Percentiles rank a stretch among this genome's conserved stretches.
Conservation (phyloP, 2,888 invertebrate species). For the Steinernema carpocapsae region DNA sequence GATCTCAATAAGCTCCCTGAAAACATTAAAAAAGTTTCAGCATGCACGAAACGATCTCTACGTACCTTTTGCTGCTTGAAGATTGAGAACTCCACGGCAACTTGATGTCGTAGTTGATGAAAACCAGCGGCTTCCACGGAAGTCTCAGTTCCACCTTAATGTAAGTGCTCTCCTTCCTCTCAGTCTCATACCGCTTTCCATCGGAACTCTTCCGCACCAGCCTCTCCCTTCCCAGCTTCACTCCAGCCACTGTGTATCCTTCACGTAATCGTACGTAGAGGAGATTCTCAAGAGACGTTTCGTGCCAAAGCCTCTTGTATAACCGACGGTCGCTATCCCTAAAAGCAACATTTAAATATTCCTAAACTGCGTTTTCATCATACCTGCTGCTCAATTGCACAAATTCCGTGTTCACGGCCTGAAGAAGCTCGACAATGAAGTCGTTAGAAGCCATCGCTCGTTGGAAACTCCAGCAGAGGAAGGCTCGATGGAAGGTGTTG, state of each 20-base stretch:
- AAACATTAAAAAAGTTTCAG: constrained; percentile 24
- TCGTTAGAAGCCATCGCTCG: constrained; percentile 69
- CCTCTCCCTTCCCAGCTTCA: constrained; percentile 40
- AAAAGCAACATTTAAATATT: neutral
- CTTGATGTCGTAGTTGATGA: constrained; percentile 76
- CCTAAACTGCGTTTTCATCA: too few species aligned
- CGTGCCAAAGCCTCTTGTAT: constrained; percentile 32
- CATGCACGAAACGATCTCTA: too few species aligned
- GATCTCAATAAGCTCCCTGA: constrained; percentile 45
- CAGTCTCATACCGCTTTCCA: constrained; percentile 27
- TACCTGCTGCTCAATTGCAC: constrained; percentile 51
- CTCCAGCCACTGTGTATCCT: constrained; percentile 77
- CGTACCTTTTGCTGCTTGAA: constrained; percentile 12
- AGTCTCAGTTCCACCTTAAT: constrained; percentile 77
- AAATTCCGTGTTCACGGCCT: constrained; percentile 73
- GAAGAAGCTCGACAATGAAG: constrained; percentile 51
- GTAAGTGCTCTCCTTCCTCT: constrained; percentile 65
- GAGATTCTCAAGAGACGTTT: constrained; percentile 74
- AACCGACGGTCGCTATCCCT: constrained; percentile 2
- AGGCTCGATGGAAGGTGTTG: constrained; percentile 75
- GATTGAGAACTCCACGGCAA: constrained; percentile 67
- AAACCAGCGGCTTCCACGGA: constrained; percentile 79
- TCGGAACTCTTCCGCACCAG: constrained; percentile 69
- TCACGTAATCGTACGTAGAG: constrained; percentile 79
- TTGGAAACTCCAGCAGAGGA: constrained; percentile 76